Conservation (phyloP, 2,888 invertebrate species). For the Drosophila pullipes region DNA sequence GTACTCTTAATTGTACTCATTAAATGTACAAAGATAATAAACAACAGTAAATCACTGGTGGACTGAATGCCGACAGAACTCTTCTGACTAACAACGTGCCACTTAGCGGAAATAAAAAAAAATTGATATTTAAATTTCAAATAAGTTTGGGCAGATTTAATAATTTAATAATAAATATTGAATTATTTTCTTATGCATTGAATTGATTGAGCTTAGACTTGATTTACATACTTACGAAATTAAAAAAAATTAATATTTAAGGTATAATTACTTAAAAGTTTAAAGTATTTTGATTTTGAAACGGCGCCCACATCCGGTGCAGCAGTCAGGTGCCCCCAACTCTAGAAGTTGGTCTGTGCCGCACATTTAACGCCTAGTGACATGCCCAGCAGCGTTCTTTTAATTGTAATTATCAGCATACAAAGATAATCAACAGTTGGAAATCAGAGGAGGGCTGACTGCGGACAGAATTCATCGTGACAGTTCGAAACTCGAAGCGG, state of each 20-base stretch:
- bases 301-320: slow-evolving; percentile 59
- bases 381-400: slow-evolving; percentile 40
- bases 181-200: background rate
- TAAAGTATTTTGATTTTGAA: slow-evolving; percentile 23
- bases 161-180: background rate
- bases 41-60: background rate
- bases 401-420: slow-evolving; percentile 59
- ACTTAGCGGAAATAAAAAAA: slow-evolving; percentile 22
- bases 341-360: slow-evolving; percentile 59
- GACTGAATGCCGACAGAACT: slow-evolving; percentile 11
- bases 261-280: too few relatives aligned
- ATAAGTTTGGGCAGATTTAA: background rate
- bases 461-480: slow-evolving; percentile 50
- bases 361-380: slow-evolving; percentile 53
- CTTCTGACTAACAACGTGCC: slow-evolving; percentile 36
- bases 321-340: slow-evolving; percentile 28
- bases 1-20: slow-evolving; percentile 57
- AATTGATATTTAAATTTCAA: background rate
- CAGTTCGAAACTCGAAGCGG: slow-evolving; percentile 43
- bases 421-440: slow-evolving; percentile 44
- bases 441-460: slow-evolving; percentile 17
- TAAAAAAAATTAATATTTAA: background rate
- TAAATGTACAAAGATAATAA: slow-evolving; percentile 43
- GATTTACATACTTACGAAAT: background rate
- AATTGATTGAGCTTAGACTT: too few relatives aligned